Base-by-base conservation (phyloP, 2,888 invertebrate species). In the Actias luna region DNA sequence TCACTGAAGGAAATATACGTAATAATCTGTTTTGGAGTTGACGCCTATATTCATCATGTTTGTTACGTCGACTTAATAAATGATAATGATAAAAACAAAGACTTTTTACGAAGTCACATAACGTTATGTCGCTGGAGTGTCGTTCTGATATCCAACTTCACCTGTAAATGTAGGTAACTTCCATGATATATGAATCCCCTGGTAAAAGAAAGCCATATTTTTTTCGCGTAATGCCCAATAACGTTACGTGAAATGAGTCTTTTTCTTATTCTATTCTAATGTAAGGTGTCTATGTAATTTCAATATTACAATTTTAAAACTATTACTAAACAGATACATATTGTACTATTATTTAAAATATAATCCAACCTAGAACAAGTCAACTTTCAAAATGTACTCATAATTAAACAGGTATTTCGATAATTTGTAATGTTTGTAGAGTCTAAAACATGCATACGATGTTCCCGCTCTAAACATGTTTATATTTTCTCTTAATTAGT, bases 41-140 rank as follows among this genome's bases (percentile, higher is more conserved):
- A 55, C 55, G 29, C 7, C n/a, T 55, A 16, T 29, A 55, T 55
- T 55, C 29, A 29, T 55, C 55, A 55, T 29, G 16, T 55, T 29
- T 55, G 55, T 55, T 29, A 55, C 55, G 55, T 55, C 55, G 55
- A 55, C n/a, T 55, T 55, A 29, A 29, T 50, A 55, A 55, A 55
- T 29, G 29, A 55, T 55, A 55, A 55, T 55, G 29, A 29, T 29
- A 29, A 55, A 55, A 55, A 55, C 55, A 55, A 29, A 29, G 18
- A 55, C 27, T 29, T 27, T 29, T 29, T 1, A n/a, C 55, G n/a
- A 55, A 55, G 55, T 29, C 29, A 55, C 55, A 55, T 55, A 29
- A 55, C 55, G 16, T 5, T 16, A 29, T 29, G 55, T 55, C 55
- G 55, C 29, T 55, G 55, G 29, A 55, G 55, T 55, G 55, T 55